Evolutionary conservation across 2,888 invertebrate species (phyloP), one percentile per base, ranked within the genome.

Genomic region (Bombylius major): DNA sequence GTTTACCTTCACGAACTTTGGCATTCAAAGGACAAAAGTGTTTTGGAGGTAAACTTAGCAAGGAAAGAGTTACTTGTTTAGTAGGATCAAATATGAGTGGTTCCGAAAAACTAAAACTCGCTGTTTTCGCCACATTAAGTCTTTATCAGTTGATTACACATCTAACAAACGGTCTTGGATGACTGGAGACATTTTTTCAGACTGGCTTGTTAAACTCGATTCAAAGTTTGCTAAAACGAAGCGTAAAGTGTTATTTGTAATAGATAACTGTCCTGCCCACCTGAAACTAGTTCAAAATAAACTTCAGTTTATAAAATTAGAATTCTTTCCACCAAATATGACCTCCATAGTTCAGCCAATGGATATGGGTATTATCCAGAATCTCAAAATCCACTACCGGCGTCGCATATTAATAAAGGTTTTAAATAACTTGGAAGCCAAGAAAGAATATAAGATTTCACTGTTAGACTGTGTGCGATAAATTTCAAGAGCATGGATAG

Each of bases 51-150:
- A 64, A 62, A 54, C 55, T 60, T 23, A 63, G 61, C 23, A 62
- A 64, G 54, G 58, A 59, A 47, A 62, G 62, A 58, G 50, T 66
- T 31, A 66, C 65, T 34, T 60, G 62, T 45, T 55, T 65, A 45
- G 61, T 63, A 50, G 59, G 58, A 55, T 63, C 63, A 31, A 67
- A 65, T 59, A 62, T 62, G 59, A 54, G 48, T 56, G 66, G 65
- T 31, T 60, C 57, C 13, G 58, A 61, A 39, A 66, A 65, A 61
- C 34, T 58, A 51, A 61, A 62, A 54, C 50, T 7, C 53, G 65
- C 23, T 68, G 66, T 57, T 66, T 67, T 34, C 53, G 48, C 58
- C 59, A 49, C 34, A 13, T 56, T 23, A 52, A 52, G 36, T 48
- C 33, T 14, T 34, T 56, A 31, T 49, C 52, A 39, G 52, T 55